Base-by-base conservation (phyloP, 2,888 invertebrate species). In the Tiliacea citrago region DNA sequence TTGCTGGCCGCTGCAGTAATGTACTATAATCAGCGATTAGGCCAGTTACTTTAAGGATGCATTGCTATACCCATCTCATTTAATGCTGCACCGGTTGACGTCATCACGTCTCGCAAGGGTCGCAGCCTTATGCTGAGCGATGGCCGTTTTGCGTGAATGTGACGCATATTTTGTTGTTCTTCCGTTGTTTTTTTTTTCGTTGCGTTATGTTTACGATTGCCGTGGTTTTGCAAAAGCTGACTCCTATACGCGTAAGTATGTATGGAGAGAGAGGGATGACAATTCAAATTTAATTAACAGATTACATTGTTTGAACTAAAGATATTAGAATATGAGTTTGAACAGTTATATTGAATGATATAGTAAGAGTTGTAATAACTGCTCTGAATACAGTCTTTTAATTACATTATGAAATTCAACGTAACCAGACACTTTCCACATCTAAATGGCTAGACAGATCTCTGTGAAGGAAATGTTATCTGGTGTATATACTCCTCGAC, bases 291-390 rank as follows among this genome's bases (percentile, higher is more conserved):
- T 61, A 1, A 61, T 8, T 39, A 39, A n/a, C 13, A n/a, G 16
- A 39, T n/a, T 39, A 13, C 21, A 12, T 21, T 35, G 21, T 39
- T 61, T 61, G 39, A 39, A n/a, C 21, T n/a, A 61, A 2, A 4
- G 8, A 39, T n/a, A 13, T 39, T 16, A 61, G 5, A 35, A 35
- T 61, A 13, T 61, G 24, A 67, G 39, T 62, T 62, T 39, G 62
- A 42, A 63, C 63, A 67, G 18, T 24, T 42, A 24, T 18, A 70
- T 21, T 24, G 70, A 21, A 69, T 70, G 24, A 70, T 69, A 24
- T 69, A 39, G n/a, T 47, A 21, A 69, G 3, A 24, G 13, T 35
- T 67, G 8, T 47, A 39, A 24, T 21, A 47, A 24, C 24, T 39
- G 47, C 21, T 70, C 18, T 16, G 49, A 39, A 49, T 47, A 16